Base-by-base conservation (phyloP, 2,888 invertebrate genomes). In the Archaeoteleia sp. region DNA sequence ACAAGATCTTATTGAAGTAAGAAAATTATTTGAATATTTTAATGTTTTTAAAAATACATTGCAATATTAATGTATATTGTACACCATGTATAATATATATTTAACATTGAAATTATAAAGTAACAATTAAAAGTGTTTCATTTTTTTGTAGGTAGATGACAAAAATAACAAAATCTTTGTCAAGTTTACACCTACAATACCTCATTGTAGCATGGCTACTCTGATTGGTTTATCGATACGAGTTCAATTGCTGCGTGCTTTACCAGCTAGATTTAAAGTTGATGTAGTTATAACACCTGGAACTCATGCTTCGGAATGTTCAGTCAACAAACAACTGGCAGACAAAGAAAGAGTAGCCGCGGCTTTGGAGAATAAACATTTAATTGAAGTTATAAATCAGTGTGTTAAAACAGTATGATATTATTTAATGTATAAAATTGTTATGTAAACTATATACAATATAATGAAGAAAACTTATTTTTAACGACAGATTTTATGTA, bases 161-260 rank as follows among this genome's bases (percentile, higher is more conserved):
- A 87, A 88, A 39, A 87, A 88, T 0, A 95, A 92, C 79, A 87
- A 86, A 5, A 90, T 97, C 0, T 86, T 89, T 72, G 90, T 99
- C 0, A 87, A 90, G 63, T 99, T 97, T 85, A 98, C 98, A 0
- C 99, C 99, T 0, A 99, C 99, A 0, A 98, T 99, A 76, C 98
- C 98, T 0, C 98, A 99, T 80, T 99, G 99, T 80, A 97, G 97
- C 76, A 97, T 98, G 97, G 98, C 98, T 1, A 97, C 98, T 0
- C 86, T 99, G 27, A 97, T 91, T 69, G 95, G 98, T 1, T 87
- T 99, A 0, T 95, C 96, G 0, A 97, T 99, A 73, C 88, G 95
- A 35, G 97, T 98, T 0, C 95, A 97, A 82, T 87, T 99, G 3
- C 87, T 97, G 14, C 88, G 98, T 63, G 91, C 93, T 0, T 86